Conservation (phyloP, 64 coral and sea anemone genomes). For the Catalaphyllia jardinei region DNA sequence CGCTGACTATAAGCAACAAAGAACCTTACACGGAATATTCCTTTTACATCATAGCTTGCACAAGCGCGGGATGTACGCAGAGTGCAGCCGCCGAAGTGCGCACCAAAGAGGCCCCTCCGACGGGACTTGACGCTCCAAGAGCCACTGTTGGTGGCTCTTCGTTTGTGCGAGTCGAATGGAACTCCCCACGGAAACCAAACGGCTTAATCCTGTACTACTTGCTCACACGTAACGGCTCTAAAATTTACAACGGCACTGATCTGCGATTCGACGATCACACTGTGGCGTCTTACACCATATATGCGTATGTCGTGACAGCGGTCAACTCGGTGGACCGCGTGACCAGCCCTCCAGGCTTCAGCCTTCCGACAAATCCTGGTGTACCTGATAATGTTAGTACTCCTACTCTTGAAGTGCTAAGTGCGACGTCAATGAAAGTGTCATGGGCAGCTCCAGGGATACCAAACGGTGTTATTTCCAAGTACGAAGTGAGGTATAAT, state of each 20-base stretch:
- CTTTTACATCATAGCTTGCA: constrained; percentile 77
- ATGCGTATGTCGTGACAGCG: constrained; percentile 76
- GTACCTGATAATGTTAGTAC: constrained; percentile 82
- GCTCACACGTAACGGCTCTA: constrained; percentile 62
- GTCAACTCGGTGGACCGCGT: constrained; percentile 68
- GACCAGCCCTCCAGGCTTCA: constrained; percentile 70
- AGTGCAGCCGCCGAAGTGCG: constrained; percentile 53
- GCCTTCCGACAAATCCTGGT: constrained; percentile 76
- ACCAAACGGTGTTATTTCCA: constrained; percentile 80
- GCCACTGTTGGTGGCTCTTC: constrained; percentile 77
- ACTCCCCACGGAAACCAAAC: constrained; percentile 66
- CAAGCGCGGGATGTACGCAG: constrained; percentile 67
- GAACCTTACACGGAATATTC: constrained; percentile 73
- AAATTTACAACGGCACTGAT: constrained; percentile 88
- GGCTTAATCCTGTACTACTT: constrained; percentile 83
- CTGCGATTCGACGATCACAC: constrained; percentile 68
- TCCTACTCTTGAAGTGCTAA: constrained; percentile 66
- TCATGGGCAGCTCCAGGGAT: constrained; percentile 66
- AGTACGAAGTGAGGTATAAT: constrained; percentile 83
- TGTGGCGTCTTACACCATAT: constrained; percentile 71
- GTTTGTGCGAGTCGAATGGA: constrained; percentile 77
- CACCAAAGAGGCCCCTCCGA: constrained; percentile 78
- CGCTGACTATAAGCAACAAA: constrained; percentile 54
- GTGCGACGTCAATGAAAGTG: constrained; percentile 71
- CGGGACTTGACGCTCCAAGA: constrained; percentile 51